These are phyloP conservation scores for Condylura cristata DNA, from an alignment of 2,113 vertebrate species.

Conservation along the genomic window DNA sequence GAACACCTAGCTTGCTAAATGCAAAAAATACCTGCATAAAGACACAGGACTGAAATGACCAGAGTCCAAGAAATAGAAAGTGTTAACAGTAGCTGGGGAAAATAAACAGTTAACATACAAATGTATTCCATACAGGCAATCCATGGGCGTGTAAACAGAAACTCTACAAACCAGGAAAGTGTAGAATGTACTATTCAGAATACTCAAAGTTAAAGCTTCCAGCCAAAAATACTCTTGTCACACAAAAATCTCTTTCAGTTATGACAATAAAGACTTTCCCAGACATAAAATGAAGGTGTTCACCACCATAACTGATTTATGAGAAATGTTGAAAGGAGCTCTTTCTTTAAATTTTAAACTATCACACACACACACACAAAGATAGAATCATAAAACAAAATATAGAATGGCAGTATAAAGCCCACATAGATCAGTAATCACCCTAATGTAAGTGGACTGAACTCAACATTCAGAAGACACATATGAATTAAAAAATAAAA, in stretches of 20 bases:
- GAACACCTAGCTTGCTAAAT: no score
- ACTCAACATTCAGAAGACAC: not conserved
- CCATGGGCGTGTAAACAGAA: no score
- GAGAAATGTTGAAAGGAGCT: not conserved
- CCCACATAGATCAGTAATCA: not conserved
- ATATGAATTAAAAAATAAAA: not conserved
- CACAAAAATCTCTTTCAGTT: not conserved
- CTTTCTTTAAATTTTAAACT: no score
- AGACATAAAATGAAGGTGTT: not conserved
- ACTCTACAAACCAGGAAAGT: no score
- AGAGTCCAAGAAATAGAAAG: no score
- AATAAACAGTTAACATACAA: no score
- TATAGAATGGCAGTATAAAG: not conserved
- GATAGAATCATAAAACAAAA: not conserved
- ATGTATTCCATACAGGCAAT: no score
- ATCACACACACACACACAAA: not conserved
- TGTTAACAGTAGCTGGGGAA: no score
- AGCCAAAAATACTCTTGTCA: not conserved
- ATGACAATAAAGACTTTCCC: not conserved
- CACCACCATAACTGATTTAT: not conserved
- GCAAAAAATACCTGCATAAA: no score
- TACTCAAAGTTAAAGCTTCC: not conserved
- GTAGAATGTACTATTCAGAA: no score
- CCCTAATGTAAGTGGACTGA: not conserved
- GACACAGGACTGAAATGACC: no score